Percentiles rank a stretch among this genome's conserved stretches.
phyloP scores from a whole-genome alignment of 2,888 invertebrate genomes.

The Megalurothrips usitatus region DNA sequence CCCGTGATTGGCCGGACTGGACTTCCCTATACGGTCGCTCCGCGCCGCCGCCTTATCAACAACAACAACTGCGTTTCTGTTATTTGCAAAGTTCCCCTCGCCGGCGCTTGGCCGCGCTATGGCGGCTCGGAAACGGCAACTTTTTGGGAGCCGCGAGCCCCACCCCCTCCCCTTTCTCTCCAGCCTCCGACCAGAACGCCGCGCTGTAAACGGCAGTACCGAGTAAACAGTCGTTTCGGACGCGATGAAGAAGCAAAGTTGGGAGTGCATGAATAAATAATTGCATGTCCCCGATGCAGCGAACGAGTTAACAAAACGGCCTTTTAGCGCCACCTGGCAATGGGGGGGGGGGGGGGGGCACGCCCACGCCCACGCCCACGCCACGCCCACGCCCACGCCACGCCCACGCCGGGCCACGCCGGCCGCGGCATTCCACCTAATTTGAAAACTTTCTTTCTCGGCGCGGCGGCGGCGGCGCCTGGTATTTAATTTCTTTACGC shows the following conservation, averaged over 20 bases:
- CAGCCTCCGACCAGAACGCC: background rate
- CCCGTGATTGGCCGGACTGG: background rate
- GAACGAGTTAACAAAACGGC: slow-evolving; percentile 21
- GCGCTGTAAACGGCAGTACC: slow-evolving; percentile 9
- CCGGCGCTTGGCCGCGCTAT: background rate
- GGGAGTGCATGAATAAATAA: slow-evolving; percentile 19
- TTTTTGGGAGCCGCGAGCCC: background rate
- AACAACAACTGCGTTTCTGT: background rate
- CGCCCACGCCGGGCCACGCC: background rate
- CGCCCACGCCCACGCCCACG: too few relatives aligned
- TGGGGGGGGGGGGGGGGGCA: too few relatives aligned
- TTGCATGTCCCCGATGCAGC: slow-evolving; percentile 20
- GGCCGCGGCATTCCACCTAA: background rate
- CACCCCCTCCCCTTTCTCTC: background rate
- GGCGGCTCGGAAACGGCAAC: background rate
- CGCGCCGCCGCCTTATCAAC: background rate
- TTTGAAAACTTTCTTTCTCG: background rate
- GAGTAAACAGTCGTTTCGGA: slow-evolving; percentile 14
- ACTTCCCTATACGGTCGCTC: background rate
- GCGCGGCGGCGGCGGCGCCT: too few relatives aligned
- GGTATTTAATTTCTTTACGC: slow-evolving; percentile 9
- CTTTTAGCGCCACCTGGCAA: background rate
- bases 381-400: too few relatives aligned
- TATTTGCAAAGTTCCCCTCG: slow-evolving; percentile 6
- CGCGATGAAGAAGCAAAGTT: slow-evolving; percentile 22